Conservation (phyloP, 2,113 vertebrate genomes). For the Leiothrix lutea region DNA sequence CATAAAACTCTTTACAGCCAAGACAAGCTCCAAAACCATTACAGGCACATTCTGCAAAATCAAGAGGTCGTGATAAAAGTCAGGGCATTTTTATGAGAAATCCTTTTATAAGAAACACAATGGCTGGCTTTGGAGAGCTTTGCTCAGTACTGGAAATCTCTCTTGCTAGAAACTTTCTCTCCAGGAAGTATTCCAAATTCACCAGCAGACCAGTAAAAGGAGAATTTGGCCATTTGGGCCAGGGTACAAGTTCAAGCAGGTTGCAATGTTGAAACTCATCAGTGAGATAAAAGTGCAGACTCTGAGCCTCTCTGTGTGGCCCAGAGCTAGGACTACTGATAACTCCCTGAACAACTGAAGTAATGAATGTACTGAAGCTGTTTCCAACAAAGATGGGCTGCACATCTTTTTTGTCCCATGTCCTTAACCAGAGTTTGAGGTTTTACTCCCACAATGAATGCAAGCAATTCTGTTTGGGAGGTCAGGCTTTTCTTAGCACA, state of each 20-base stretch:
- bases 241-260: neutral
- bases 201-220: neutral
- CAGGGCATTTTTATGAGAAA: neutral
- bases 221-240: fast-evolving
- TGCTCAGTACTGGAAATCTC: neutral
- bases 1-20: neutral
- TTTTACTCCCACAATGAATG: neutral
- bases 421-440: neutral
- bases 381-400: neutral
- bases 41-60: neutral
- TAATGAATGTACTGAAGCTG: neutral
- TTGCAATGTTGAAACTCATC: neutral
- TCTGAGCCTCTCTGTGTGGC: neutral
- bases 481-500: neutral
- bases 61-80: neutral
- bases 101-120: neutral
- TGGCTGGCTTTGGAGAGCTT: neutral
- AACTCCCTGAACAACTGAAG: neutral
- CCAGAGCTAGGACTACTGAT: neutral
- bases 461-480: neutral
- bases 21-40: neutral
- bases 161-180: neutral
- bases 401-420: neutral
- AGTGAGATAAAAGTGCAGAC: neutral
- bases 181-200: neutral